Evolutionary conservation across 2,113 vertebrate genomes (phyloP).

Genomic region (Nerophis ophidion): DNA sequence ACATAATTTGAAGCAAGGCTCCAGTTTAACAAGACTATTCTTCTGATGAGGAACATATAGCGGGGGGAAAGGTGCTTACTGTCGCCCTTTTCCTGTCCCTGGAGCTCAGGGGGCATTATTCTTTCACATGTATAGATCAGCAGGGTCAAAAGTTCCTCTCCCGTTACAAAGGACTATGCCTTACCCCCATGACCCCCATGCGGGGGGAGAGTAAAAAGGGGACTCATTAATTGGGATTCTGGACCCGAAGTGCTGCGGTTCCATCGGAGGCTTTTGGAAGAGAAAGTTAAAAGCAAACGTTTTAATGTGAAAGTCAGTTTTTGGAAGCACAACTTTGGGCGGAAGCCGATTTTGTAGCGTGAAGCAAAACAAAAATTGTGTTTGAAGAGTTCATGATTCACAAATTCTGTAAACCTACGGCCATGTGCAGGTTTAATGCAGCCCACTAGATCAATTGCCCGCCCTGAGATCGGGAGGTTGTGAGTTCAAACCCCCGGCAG

Average conservation of each 20-base stretch:
- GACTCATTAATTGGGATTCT: constrained; percentile 39
- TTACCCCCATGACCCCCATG: constrained; percentile 10
- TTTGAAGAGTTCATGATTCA: no score
- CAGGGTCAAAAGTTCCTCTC: constrained; percentile 37
- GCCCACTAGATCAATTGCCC: no score
- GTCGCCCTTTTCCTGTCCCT: constrained; percentile 1
- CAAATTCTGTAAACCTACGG: no score
- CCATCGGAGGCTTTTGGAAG: constrained; percentile 19
- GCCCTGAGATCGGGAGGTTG: no score
- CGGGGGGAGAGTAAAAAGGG: constrained; percentile 18
- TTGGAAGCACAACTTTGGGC: constrained; percentile 9
- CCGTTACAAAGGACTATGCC: constrained; percentile 16
- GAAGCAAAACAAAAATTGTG: no score
- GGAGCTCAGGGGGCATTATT: constrained; percentile 16
- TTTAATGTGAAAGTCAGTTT: constrained; percentile 34
- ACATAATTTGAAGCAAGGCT: background rate
- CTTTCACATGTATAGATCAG: constrained; percentile 45
- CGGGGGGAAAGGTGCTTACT: background rate
- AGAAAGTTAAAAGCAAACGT: constrained; percentile 29
- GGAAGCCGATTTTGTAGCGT: constrained; percentile 12
- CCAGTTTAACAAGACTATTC: constrained; percentile 20
- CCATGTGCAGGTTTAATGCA: no score
- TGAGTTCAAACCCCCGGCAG: no score
- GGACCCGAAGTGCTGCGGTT: constrained; percentile 26
- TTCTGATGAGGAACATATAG: constrained; percentile 10